phyloP scores from a whole-genome alignment of 2,797 vertebrate species.

The Crenichthys baileyi region DNA sequence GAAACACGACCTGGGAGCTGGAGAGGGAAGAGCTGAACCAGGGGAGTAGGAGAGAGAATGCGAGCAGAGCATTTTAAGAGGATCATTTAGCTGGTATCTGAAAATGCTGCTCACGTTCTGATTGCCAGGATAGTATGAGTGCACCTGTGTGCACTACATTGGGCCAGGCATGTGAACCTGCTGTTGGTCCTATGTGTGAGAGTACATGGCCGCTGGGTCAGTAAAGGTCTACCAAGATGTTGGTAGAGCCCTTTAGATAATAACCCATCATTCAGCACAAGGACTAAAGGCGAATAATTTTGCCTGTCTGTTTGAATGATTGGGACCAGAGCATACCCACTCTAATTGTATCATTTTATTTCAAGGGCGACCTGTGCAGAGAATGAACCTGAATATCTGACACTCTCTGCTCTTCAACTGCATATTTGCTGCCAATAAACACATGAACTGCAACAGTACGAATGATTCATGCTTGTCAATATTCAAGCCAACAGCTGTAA shows the following conservation, averaged over 20 bases:
- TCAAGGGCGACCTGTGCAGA: conserved; percentile 23
- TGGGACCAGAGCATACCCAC: conserved; percentile 22
- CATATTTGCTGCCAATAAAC: neutral
- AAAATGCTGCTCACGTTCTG: conserved; percentile 47
- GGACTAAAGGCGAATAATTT: conserved; percentile 44
- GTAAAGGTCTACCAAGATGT: conserved; percentile 26
- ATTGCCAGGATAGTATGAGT: conserved; percentile 20
- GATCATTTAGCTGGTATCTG: conserved; percentile 24
- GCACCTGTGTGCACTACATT: neutral
- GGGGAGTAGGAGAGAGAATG: conserved; percentile 16
- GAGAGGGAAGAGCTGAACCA: conserved; percentile 22
- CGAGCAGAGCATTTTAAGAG: conserved; percentile 14
- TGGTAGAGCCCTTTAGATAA: conserved; percentile 13
- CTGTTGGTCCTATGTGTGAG: conserved; percentile 8
- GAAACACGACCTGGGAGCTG: neutral
- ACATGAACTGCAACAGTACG: too few species aligned
- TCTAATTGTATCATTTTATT: conserved; percentile 39
- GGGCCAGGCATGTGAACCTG: neutral
- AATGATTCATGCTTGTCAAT: neutral
- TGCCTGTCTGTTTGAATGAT: conserved; percentile 25
- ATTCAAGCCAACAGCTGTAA: too few species aligned
- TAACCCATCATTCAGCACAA: conserved; percentile 41
- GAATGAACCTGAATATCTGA: neutral
- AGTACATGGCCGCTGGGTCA: conserved; percentile 12
- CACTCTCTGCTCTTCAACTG: neutral